phyloP scores from a whole-genome alignment of 2,797 vertebrate genomes.

The Eurystomus glaucurus region DNA sequence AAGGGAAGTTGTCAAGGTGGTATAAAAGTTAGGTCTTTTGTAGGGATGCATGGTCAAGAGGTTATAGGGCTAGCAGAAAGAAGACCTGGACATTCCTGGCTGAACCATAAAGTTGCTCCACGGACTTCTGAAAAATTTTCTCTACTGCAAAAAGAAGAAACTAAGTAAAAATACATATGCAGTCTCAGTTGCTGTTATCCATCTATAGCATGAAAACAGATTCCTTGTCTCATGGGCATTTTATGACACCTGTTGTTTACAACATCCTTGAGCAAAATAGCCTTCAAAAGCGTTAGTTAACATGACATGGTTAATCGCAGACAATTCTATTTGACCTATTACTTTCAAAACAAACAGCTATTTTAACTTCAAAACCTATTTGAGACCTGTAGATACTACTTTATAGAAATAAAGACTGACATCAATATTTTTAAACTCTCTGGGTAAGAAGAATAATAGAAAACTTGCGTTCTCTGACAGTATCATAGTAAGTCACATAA shows the following conservation, averaged over 20 bases:
- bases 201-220: not conserved
- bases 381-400: not conserved
- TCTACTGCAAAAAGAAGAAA: not conserved
- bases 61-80: not conserved
- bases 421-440: not conserved
- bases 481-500: not conserved
- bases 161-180: not conserved
- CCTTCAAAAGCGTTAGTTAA: not conserved
- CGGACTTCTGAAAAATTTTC: not conserved
- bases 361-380: not conserved
- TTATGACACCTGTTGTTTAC: slow-evolving; percentile 20
- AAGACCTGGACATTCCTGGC: not conserved
- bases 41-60: not conserved
- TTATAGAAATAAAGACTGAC: not conserved
- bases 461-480: not conserved
- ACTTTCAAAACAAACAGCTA: not conserved
- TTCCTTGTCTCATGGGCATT: not conserved
- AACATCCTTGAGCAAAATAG: not conserved
- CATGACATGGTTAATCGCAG: not conserved
- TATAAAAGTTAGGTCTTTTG: not conserved
- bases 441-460: not conserved
- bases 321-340: not conserved
- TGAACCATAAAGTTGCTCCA: not conserved
- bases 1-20: not conserved
- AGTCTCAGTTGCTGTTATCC: not conserved